phyloP scores from a whole-genome alignment of 2,113 vertebrate genomes.

The Chroicocephalus ridibundus region DNA sequence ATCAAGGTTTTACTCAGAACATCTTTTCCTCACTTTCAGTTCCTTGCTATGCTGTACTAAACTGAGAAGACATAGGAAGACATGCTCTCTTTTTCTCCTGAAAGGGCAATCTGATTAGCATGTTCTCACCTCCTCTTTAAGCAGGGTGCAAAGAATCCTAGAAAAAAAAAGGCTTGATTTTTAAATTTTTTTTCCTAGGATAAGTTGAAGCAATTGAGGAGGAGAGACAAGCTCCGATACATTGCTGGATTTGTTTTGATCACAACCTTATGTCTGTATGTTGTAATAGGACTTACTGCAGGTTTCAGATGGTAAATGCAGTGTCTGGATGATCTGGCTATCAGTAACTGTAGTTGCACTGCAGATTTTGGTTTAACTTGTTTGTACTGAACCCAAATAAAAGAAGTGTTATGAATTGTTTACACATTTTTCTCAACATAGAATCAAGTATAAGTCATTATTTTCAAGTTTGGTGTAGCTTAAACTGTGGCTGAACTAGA shows the following conservation, averaged over 20 bases:
- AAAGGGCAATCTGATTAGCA: neutral
- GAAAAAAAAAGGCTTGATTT: neutral
- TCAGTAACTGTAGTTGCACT: neutral
- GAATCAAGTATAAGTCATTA: neutral
- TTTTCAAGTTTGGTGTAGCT: neutral
- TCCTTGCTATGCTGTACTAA: neutral
- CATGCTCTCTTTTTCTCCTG: neutral
- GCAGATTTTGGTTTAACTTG: neutral
- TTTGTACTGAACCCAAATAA: neutral
- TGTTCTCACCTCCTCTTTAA: neutral
- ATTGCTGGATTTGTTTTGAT: neutral
- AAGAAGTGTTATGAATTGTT: neutral
- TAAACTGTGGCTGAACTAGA: neutral
- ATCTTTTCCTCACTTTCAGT: neutral
- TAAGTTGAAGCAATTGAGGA: neutral
- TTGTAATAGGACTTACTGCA: neutral
- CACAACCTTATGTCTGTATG: neutral
- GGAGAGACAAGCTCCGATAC: neutral
- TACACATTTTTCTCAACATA: neutral
- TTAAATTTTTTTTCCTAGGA: neutral
- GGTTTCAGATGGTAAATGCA: neutral
- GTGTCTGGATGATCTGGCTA: neutral
- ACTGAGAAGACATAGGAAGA: neutral
- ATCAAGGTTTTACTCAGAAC: neutral
- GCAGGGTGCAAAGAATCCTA: neutral